A percentile compares a stretch with the other conserved stretches of the same genome.
Evolutionary conservation across 2,113 vertebrate genomes (phyloP).

Genomic region (Pituophis catenifer): DNA sequence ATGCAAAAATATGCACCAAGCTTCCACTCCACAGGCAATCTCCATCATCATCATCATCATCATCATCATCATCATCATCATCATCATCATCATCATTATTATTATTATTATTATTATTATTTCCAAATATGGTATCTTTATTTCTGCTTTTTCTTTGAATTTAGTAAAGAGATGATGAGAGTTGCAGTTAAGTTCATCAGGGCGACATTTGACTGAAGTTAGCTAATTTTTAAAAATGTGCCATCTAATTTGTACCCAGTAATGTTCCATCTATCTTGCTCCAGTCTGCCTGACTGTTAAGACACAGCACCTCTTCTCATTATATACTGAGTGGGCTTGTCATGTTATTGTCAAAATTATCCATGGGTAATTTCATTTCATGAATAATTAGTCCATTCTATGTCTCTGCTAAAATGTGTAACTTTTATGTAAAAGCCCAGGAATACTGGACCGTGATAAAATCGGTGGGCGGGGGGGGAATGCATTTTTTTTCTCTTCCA

Average conservation of each 20-base stretch:
- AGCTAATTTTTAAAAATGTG: neutral
- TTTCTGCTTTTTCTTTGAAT: neutral
- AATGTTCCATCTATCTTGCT: neutral
- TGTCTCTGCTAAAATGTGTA: neutral
- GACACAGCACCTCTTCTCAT: neutral
- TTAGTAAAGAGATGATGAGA: neutral
- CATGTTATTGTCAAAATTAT: constrained; percentile 25
- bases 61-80: no score
- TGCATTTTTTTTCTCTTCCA: neutral
- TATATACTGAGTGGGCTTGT: neutral
- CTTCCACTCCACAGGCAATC: neutral
- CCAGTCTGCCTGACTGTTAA: neutral
- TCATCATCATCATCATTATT: no score
- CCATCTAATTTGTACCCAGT: neutral
- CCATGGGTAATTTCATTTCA: constrained; percentile 12
- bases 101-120: neutral
- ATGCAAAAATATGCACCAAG: neutral
- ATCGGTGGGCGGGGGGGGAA: neutral
- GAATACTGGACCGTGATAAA: neutral
- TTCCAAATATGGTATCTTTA: neutral
- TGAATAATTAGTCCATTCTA: neutral
- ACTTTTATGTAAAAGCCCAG: neutral
- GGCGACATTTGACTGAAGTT: neutral
- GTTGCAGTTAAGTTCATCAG: neutral
- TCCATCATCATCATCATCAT: no score